phyloP scores from a whole-genome alignment of 2,888 invertebrate genomes.

The Thumatha senex region DNA sequence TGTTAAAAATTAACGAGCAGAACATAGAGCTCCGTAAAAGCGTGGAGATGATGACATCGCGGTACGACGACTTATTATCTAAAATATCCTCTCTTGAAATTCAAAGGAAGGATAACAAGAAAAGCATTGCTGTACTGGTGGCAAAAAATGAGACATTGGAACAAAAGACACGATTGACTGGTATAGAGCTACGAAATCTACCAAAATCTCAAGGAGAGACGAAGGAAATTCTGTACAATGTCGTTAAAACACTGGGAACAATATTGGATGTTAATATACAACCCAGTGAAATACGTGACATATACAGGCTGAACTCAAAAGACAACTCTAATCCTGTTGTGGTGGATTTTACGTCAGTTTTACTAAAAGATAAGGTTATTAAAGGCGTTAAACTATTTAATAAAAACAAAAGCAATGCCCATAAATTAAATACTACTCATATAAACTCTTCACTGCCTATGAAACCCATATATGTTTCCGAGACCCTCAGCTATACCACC shows the following conservation, averaged over 20 bases:
- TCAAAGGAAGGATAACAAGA: neutral
- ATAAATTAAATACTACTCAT: neutral
- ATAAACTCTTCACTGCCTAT: neutral
- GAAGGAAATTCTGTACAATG: neutral
- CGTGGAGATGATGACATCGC: neutral
- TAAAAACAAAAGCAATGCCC: neutral
- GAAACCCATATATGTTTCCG: neutral
- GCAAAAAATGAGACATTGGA: neutral
- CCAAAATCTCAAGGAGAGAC: neutral
- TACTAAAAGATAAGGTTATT: conserved; percentile 13
- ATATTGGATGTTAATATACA: neutral
- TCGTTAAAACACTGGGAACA: neutral
- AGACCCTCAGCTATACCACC: neutral
- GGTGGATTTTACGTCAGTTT: conserved; percentile 16
- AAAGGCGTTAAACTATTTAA: neutral
- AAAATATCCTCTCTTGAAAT: neutral
- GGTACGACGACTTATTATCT: neutral
- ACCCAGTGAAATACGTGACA: conserved; percentile 10
- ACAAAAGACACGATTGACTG: neutral
- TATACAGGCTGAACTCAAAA: conserved; percentile 13
- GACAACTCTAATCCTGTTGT: conserved; percentile 16
- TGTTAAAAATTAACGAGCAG: neutral
- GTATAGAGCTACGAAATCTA: neutral
- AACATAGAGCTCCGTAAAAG: neutral
- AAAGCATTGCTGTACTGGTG: neutral